phyloP scores from a whole-genome alignment of 1,140 invertebrate species.

The Telenomus remus region DNA sequence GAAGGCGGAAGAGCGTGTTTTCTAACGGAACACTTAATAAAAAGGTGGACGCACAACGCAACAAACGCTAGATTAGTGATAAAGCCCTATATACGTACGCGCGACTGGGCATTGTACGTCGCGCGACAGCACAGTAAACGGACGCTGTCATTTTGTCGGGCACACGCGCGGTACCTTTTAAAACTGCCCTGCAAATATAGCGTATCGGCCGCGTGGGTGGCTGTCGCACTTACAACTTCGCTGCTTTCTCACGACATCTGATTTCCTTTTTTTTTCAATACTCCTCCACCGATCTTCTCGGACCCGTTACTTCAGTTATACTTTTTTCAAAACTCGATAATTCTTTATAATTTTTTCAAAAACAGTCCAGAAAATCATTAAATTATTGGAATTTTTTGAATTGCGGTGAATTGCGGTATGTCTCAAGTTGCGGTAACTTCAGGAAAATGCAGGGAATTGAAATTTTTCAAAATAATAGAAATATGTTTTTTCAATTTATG shows the following conservation, averaged over 20 bases:
- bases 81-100: slow-evolving; percentile 56
- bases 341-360: too few relatives aligned
- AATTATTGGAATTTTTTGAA: too few relatives aligned
- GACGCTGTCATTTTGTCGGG: slow-evolving; percentile 60
- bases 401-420: too few relatives aligned
- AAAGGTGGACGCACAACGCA: slow-evolving; percentile 54
- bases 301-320: neutral
- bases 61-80: slow-evolving; percentile 60
- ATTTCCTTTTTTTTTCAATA: slow-evolving; percentile 17
- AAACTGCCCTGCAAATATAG: slow-evolving; percentile 50
- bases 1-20: slow-evolving; percentile 62
- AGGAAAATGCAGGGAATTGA: too few relatives aligned
- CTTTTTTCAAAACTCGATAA: too few relatives aligned
- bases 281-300: slow-evolving; percentile 33
- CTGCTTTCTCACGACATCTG: slow-evolving; percentile 48
- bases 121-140: slow-evolving; percentile 63
- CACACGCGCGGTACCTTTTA: slow-evolving; percentile 64
- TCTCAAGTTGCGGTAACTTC: too few relatives aligned
- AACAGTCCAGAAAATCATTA: too few relatives aligned
- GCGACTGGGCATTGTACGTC: slow-evolving; percentile 56
- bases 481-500: too few relatives aligned
- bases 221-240: slow-evolving; percentile 22
- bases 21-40: slow-evolving; percentile 65
- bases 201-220: slow-evolving; percentile 55
- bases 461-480: too few relatives aligned